Percentiles rank a stretch among this genome's conserved stretches.
These are phyloP conservation scores for Anabacerthia variegaticeps DNA, from an alignment of 2,797 vertebrate species.

Conservation along the genomic window DNA sequence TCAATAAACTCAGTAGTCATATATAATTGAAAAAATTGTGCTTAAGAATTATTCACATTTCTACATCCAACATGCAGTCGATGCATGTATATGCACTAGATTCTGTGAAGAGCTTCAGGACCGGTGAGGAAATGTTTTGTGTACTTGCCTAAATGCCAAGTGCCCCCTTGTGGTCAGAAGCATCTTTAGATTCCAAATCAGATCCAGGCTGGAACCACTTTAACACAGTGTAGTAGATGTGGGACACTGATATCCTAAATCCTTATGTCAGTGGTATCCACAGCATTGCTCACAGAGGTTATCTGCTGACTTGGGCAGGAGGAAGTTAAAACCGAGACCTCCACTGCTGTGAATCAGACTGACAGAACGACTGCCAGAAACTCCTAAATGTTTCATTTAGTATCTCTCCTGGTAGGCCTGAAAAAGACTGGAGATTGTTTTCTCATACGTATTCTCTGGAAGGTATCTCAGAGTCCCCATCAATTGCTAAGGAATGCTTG, in stretches of 20 bases:
- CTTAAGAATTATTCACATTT: neutral
- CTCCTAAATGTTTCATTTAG: neutral
- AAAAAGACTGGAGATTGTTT: neutral
- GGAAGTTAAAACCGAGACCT: neutral
- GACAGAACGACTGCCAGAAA: neutral
- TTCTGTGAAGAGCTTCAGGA: neutral
- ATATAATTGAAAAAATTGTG: neutral
- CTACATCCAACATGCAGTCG: neutral
- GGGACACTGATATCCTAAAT: neutral
- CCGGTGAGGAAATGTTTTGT: neutral
- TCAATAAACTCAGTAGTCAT: neutral
- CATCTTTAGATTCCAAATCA: neutral
- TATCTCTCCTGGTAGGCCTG: neutral
- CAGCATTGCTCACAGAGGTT: neutral
- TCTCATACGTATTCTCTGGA: neutral
- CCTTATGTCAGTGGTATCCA: neutral
- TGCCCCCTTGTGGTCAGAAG: conserved; percentile 67
- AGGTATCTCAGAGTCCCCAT: neutral
- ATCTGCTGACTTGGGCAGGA: neutral
- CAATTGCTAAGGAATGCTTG: neutral
- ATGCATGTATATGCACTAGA: neutral
- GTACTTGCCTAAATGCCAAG: conserved; percentile 29
- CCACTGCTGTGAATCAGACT: neutral
- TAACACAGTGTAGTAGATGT: rapidly evolving
- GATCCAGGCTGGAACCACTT: rapidly evolving